These are phyloP conservation scores for Hyaena hyaena DNA, from an alignment of 2,113 vertebrate species.

Conservation along the genomic window DNA sequence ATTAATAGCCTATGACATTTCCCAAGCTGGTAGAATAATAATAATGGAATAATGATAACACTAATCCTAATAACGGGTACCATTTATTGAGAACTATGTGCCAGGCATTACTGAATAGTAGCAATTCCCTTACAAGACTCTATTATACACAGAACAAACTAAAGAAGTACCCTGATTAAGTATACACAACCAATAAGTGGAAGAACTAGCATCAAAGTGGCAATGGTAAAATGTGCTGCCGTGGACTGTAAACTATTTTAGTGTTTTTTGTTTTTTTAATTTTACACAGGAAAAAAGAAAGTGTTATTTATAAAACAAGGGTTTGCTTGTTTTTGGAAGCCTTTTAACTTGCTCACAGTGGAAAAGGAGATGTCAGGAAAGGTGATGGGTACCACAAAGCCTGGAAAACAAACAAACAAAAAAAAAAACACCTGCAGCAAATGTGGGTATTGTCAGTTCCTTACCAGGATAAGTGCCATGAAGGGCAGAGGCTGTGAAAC, in stretches of 20 bases:
- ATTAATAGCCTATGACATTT: neutral
- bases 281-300: neutral
- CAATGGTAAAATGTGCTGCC: neutral
- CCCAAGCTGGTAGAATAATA: neutral
- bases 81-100: neutral
- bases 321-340: neutral
- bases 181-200: neutral
- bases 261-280: neutral
- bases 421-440: neutral
- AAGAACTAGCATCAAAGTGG: neutral
- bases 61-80: neutral
- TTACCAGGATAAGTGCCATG: neutral
- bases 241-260: neutral
- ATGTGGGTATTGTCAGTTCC: neutral
- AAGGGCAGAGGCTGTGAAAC: neutral
- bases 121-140: neutral
- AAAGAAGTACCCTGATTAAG: neutral
- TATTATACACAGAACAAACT: neutral
- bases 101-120: neutral
- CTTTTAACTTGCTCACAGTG: neutral
- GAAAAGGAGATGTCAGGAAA: neutral
- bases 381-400: neutral
- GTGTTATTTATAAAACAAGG: neutral
- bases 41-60: conserved; percentile 2
- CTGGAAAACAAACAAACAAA: too few species aligned